A percentile compares a stretch with the other conserved stretches of the same genome.
phyloP scores from a whole-genome alignment of 2,797 vertebrate genomes.

The Karalla daura region DNA sequence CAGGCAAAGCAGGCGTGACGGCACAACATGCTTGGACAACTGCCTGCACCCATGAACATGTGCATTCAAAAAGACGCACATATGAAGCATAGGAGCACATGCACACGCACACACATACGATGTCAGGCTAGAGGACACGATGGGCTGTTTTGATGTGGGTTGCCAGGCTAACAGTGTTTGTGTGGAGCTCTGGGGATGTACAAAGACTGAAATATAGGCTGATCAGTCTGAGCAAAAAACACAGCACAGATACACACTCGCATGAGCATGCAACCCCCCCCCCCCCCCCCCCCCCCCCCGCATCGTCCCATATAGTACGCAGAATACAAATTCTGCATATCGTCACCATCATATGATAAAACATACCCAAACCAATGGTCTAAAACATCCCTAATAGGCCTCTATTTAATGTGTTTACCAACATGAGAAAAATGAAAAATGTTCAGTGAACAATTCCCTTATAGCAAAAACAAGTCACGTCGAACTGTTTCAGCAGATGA shows the following conservation, averaged over 20 bases:
- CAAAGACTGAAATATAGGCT: constrained; percentile 37
- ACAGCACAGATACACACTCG: constrained; percentile 15
- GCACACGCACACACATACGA: constrained; percentile 12
- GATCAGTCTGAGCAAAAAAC: constrained; percentile 29
- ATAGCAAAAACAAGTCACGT: constrained; percentile 61
- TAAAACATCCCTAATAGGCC: constrained; percentile 37
- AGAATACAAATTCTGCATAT: constrained; percentile 9
- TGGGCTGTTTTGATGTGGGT: constrained; percentile 29
- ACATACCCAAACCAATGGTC: constrained; percentile 26
- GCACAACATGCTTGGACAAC: constrained; percentile 42
- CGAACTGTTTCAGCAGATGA: constrained; percentile 56
- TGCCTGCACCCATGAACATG: constrained; percentile 19
- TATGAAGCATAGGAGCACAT: constrained; percentile 14
- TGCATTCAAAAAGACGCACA: constrained; percentile 3
- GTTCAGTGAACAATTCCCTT: constrained; percentile 58
- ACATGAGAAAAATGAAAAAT: constrained; percentile 46
- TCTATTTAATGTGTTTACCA: constrained; percentile 59
- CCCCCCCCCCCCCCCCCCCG: too few species aligned
- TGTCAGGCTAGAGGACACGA: constrained; percentile 44
- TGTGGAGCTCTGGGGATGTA: constrained; percentile 32
- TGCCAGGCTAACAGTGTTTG: constrained; percentile 40
- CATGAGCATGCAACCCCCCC: background rate
- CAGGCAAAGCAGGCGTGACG: constrained; percentile 57
- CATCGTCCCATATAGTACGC: too few species aligned
- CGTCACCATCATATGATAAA: constrained; percentile 14